Base-by-base conservation (phyloP, 2,888 invertebrate species). In the Agonum fuliginosum region DNA sequence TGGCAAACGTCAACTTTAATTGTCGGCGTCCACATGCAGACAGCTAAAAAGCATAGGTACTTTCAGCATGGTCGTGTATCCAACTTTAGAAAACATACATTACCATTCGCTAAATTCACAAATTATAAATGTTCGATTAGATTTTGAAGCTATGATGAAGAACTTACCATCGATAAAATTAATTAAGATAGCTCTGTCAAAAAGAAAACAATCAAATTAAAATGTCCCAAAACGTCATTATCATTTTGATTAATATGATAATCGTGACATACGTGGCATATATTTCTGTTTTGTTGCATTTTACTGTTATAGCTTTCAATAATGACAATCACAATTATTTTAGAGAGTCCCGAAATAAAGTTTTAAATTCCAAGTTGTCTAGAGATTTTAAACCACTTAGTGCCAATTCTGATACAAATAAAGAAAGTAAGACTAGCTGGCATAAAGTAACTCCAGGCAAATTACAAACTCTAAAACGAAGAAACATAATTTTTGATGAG, bases 201-300 rank as follows among this genome's bases (percentile, higher is more conserved):
- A 6, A 10, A 48, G 19, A 17, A 67, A 67, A 67, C 41, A 41
- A 67, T 41, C 10, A 22, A 14, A n/a, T 3, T 37, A 20, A 67
- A 67, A 8, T 67, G 67, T 41, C 67, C n/a, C n/a, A n/a, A n/a
- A n/a, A 67, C n/a, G 19, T 54, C 12, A 54, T 24, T 54, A n/a
- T 54, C 3, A 24, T 54, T 22, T 20, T 62, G 37, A 37, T 65
- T 65, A 65, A 34, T 65, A 65, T 37, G 65, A 67, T 37, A 12
- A 67, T 62, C 17, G 30, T 30, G 30, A 17, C 30, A 8, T 14
- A 30, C 17, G 30, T 30, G 30, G 27, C 30, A 8, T 14, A 30
- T 17, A 30, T 62, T 17, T 62, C 17, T 17, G 30, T 62, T 30
- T 14, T 62, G 1, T 62, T 62, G 17, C 27, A 27, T 4, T 30